Evolutionary conservation across 2,888 invertebrate species (phyloP).

Genomic region (Pristionchus arcanus): DNA sequence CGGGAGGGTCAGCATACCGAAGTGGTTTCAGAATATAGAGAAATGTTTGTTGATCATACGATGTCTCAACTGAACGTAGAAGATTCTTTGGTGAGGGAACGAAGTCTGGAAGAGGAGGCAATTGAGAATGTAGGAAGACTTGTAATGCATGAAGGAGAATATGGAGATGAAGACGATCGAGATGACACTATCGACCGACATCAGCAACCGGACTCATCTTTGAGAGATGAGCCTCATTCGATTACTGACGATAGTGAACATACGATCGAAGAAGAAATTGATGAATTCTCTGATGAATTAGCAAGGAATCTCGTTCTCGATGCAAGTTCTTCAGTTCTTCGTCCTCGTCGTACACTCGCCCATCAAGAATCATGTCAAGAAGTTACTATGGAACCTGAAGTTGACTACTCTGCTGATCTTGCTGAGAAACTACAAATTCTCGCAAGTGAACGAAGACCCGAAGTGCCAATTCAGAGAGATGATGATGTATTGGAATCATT

Average conservation of each 20-base stretch:
- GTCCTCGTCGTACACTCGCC: background rate
- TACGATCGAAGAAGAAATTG: slow-evolving; percentile 58
- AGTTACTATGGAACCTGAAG: slow-evolving; percentile 68
- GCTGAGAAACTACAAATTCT: slow-evolving; percentile 68
- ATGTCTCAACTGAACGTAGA: background rate
- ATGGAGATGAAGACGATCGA: background rate
- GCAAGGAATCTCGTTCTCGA: slow-evolving; percentile 64
- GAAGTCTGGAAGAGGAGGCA: slow-evolving; percentile 33
- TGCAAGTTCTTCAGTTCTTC: slow-evolving; percentile 56
- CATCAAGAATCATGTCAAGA: slow-evolving; percentile 69
- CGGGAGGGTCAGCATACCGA: no score
- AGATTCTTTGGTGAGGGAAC: background rate
- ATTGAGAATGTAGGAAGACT: slow-evolving; percentile 47
- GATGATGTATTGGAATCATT: slow-evolving; percentile 45
- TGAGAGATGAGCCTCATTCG: slow-evolving; percentile 58
- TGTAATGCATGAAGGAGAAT: slow-evolving; percentile 42
- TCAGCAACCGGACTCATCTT: slow-evolving; percentile 56
- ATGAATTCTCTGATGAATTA: slow-evolving; percentile 64
- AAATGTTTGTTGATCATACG: background rate
- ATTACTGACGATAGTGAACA: slow-evolving; percentile 60
- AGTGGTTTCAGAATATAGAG: background rate
- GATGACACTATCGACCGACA: slow-evolving; percentile 40
- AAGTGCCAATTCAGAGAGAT: slow-evolving; percentile 27
- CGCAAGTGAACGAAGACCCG: slow-evolving; percentile 60
- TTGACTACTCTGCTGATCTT: slow-evolving; percentile 71